Evolutionary conservation across 2,888 invertebrate species (phyloP), one percentile per base, ranked within the genome.

Genomic region (Synergus laeviventris): DNA sequence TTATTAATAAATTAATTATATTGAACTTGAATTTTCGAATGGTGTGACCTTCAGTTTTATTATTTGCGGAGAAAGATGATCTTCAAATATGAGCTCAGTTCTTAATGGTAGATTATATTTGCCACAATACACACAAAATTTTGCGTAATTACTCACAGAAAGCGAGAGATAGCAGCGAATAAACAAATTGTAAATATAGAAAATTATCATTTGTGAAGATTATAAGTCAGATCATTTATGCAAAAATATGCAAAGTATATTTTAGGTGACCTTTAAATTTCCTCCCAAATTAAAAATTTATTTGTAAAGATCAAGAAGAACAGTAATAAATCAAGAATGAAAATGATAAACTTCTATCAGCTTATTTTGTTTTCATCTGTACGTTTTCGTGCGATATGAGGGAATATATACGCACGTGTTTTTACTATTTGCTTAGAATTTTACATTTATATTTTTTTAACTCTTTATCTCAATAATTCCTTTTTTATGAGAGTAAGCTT

Each of bases 121-220:
- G n/a, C 21, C 42, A 14, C 42, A 12, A 42, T 42, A 14, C 9
- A 42, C 42, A 42, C 14, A 7, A 42, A 11, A 14, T 0, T 42
- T 42, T 42, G 59, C 60, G 60, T 60, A 31, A 36, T 60, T 60
- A 60, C 24, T 14, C 36, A 36, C 60, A 14, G 31, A 31, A 12
- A 7, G n/a, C 38, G 31, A 16, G 36, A 61, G 14, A 61, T 8
- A 61, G 21, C 3, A 8, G 24, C 21, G 21, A 66, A 45, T 66
- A 66, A 45, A 66, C 66, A 66, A 66, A 45, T 66, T 64, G 21
- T 66, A 45, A 42, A 45, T 42, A 24, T 64, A 66, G 66, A 66
- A 45, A 24, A 66, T 66, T 66, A 66, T 66, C 45, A 66, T 16
- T 21, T 14, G 24, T 16, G 16, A 24, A 66, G 66, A 45, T 66